Conservation (phyloP, 2,113 vertebrate species). For the Brachypodius melanocephalos region DNA sequence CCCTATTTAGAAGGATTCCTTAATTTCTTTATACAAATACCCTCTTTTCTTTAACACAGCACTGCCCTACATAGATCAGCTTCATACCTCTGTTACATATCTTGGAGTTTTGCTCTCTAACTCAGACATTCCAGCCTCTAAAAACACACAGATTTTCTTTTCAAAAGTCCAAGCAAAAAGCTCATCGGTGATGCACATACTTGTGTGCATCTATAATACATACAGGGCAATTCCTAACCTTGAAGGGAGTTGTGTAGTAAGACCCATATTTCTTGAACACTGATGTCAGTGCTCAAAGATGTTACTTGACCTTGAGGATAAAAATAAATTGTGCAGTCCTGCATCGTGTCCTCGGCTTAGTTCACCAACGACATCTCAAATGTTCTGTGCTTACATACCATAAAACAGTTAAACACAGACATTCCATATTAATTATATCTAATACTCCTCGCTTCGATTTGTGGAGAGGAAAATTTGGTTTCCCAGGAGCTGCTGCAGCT, state of each 20-base stretch:
- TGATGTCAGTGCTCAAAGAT: not conserved
- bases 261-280: not conserved
- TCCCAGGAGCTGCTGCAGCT: conserved; percentile 13
- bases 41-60: not conserved
- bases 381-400: conserved; percentile 16
- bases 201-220: not conserved
- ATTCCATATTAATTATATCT: conserved; percentile 42
- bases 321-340: conserved; percentile 27
- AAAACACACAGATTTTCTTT: not conserved
- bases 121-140: not conserved
- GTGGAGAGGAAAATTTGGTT: conserved; percentile 49
- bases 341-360: not conserved
- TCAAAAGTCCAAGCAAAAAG: not conserved
- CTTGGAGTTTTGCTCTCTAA: not conserved
- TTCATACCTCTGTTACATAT: not conserved
- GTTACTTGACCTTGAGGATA: conserved; percentile 29
- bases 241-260: not conserved
- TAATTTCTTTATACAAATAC: not conserved
- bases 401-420: conserved; percentile 22
- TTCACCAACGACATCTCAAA: not conserved
- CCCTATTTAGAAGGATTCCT: not conserved
- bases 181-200: not conserved
- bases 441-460: conserved; percentile 28
- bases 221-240: not conserved
- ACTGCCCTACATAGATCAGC: not conserved